These are phyloP conservation scores for Parasteatoda lunata DNA, from an alignment of 2,888 invertebrate species.

Conservation along the genomic window DNA sequence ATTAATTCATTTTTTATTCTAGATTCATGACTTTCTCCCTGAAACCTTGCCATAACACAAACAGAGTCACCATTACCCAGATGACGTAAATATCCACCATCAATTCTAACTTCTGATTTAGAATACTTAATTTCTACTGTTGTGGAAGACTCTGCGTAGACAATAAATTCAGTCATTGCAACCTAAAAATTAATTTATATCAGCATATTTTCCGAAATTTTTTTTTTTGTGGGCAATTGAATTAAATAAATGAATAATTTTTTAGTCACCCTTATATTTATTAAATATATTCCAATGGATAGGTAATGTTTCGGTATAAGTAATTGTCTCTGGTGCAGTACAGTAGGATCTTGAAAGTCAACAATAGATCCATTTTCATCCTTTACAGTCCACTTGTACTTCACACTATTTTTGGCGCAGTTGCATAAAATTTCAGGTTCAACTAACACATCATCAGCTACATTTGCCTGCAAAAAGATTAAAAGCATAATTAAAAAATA, in stretches of 20 bases:
- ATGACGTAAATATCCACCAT: conserved; percentile 54
- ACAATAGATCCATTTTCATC: not conserved
- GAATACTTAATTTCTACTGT: conserved; percentile 14
- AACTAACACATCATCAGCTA: conserved; percentile 36
- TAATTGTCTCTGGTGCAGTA: conserved; percentile 27
- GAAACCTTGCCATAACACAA: conserved; percentile 9
- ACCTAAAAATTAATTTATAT: conserved; percentile 21
- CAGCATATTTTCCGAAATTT: too few species aligned
- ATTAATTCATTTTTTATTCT: not conserved
- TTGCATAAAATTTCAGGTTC: conserved; percentile 51
- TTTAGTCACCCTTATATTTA: conserved; percentile 71
- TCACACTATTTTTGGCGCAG: conserved; percentile 34
- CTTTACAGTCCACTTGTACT: conserved; percentile 45
- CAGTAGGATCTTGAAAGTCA: conserved; percentile 1
- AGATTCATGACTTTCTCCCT: not conserved
- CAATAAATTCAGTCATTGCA: conserved; percentile 54
- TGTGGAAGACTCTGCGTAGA: conserved; percentile 46
- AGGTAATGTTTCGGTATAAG: conserved; percentile 66
- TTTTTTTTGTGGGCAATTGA: too few species aligned
- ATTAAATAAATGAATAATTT: not conserved
- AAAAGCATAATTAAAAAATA: not conserved
- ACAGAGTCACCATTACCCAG: conserved; percentile 48
- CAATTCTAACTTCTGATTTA: conserved; percentile 10
- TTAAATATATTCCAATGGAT: conserved; percentile 71
- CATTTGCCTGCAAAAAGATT: conserved; percentile 31